These are phyloP conservation scores for Chlorodrepanis virens DNA, from an alignment of 2,113 vertebrate genomes.

Conservation along the genomic window DNA sequence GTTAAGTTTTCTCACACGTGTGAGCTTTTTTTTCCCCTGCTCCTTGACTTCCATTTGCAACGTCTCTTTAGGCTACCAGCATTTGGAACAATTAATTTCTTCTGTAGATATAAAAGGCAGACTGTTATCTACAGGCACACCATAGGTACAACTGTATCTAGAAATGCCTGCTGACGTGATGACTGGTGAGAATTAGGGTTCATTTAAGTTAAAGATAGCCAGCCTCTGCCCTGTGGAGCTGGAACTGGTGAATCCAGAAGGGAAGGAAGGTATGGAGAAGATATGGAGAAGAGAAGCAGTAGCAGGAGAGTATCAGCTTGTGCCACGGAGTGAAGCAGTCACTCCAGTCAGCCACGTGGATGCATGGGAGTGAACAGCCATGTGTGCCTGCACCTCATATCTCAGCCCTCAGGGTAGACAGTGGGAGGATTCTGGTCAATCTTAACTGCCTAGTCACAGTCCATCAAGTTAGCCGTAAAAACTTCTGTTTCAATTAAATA, in stretches of 20 bases:
- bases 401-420: not conserved
- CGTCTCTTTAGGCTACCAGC: not conserved
- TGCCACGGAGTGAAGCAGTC: not conserved
- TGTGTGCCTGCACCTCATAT: not conserved
- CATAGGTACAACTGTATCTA: not conserved
- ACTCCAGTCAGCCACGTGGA: rapidly evolving
- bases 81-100: not conserved
- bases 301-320: not conserved
- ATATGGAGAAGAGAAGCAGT: not conserved
- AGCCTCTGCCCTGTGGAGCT: not conserved
- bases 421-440: not conserved
- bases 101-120: not conserved
- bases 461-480: constrained; percentile 37
- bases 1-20: not conserved
- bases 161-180: not conserved
- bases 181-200: not conserved
- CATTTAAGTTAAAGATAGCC: not conserved
- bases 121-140: not conserved
- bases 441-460: constrained; percentile 25
- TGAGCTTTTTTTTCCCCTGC: not conserved
- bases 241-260: not conserved
- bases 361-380: not conserved
- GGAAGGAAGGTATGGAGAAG: not conserved
- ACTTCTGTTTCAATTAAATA: constrained; percentile 56
- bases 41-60: not conserved